Evolutionary conservation across 2,888 invertebrate species (phyloP).

Genomic region (Hedychridium roseum): DNA sequence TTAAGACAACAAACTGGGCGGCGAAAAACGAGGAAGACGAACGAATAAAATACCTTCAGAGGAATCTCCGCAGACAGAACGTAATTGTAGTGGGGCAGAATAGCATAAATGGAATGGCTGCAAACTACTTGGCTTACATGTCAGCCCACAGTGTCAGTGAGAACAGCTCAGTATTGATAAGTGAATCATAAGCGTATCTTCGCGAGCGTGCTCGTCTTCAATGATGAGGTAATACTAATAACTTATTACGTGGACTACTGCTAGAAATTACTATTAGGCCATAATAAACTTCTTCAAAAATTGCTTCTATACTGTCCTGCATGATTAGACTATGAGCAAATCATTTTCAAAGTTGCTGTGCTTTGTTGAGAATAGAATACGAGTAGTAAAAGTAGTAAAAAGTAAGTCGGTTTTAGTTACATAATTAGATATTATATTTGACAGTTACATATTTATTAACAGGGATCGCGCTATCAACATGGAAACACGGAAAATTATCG

Average conservation of each 20-base stretch:
- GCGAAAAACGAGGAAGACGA: too few relatives aligned
- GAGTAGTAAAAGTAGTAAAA: too few relatives aligned
- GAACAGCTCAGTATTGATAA: conserved; percentile 28
- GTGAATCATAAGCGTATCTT: conserved; percentile 17
- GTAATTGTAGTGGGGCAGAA: too few relatives aligned
- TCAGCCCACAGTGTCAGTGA: conserved; percentile 31
- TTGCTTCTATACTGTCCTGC: not conserved
- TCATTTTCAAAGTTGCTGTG: not conserved
- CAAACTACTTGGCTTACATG: conserved; percentile 39
- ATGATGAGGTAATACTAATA: conserved; percentile 25
- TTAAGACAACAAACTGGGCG: too few relatives aligned
- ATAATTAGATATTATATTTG: too few relatives aligned
- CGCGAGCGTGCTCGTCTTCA: too few relatives aligned
- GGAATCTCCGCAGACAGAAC: conserved; percentile 17
- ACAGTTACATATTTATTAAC: too few relatives aligned
- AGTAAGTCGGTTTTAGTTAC: too few relatives aligned
- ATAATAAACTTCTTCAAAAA: not conserved
- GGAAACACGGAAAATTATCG: conserved; percentile 25
- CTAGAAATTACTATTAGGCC: too few relatives aligned
- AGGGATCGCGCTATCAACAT: conserved; percentile 23
- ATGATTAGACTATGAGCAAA: not conserved
- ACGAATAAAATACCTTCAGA: too few relatives aligned
- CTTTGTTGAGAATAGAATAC: not conserved
- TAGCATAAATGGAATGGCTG: conserved; percentile 50
- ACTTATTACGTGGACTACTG: not conserved